Evolutionary conservation across 2,888 invertebrate genomes (phyloP), one percentile per base, ranked within the genome.

Genomic region (Noctua janthina): DNA sequence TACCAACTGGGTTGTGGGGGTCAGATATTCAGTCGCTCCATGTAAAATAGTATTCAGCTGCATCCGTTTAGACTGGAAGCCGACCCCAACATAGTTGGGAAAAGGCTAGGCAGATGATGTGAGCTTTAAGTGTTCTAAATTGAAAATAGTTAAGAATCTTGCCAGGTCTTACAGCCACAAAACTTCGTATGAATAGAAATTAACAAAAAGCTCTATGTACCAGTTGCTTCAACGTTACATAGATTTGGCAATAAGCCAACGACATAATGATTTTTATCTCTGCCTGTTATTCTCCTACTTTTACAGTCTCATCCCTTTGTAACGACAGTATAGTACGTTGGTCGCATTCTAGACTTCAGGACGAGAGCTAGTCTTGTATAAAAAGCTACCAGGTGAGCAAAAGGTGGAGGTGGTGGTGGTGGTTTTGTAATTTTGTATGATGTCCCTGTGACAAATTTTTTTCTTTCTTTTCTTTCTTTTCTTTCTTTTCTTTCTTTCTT

Each of bases 211-310:
- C 20, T 4, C 39, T 20, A 20, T 23, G 10, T 0, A 81, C 81
- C 43, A 81, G 79, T 79, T 79, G 81, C 71, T 79, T 81, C 51
- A 35, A 51, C 8, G 20, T 23, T 20, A 80, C 4, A 43, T 79
- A 69, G 13, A 59, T 81, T 81, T 81, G 79, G 62, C 43, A 6
- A n/a, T n/a, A 10, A 1, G 43, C 79, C 79, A 62, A 6, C 17
- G 20, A n/a, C 4, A n/a, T 70, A 43, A 69, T 59, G 13, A 29
- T 59, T 51, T 35, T 69, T 2, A 29, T 29, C 8, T 70, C 23
- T 35, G 17, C 59, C 2, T 43, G 49, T 62, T 51, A 29, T 80
- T 59, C 17, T n/a, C 1, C 11, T 29, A 15, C 20, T 20, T 20
- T 13, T 6, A 23, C 6, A 3, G 35, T 13, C 35, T 75, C 17